Evolutionary conservation across 2,888 invertebrate species (phyloP).

Genomic region (Euclidia mi): DNA sequence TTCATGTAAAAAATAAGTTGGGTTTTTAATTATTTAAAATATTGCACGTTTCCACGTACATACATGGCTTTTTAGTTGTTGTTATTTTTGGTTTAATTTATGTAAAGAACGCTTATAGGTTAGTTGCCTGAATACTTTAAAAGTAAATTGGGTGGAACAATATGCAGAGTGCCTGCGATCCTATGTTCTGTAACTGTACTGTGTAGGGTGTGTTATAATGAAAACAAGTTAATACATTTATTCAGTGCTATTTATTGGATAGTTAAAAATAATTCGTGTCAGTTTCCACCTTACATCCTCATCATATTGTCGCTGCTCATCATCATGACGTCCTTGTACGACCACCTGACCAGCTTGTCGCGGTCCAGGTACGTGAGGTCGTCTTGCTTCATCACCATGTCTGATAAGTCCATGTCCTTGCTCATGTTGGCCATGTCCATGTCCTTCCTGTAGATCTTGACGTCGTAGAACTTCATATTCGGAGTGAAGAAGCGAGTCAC

Average conservation of each 20-base stretch:
- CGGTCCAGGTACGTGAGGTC: conserved; percentile 81
- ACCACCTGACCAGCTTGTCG: conserved; percentile 77
- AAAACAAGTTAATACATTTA: conserved; percentile 33
- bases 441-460: conserved; percentile 91
- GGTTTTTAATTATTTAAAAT: no score
- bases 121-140: no score
- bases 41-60: no score
- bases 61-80: no score
- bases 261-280: conserved; percentile 13
- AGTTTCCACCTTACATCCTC: conserved; percentile 64
- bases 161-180: no score
- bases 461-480: conserved; percentile 92
- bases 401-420: conserved; percentile 76
- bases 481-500: conserved; percentile 90
- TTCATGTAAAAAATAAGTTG: no score
- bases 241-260: conserved; percentile 41
- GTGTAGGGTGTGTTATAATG: not conserved
- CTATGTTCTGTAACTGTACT: no score
- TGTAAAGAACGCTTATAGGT: no score
- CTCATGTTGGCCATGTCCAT: conserved; percentile 71
- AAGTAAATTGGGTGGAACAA: no score
- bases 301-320: conserved; percentile 77
- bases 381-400: conserved; percentile 82
- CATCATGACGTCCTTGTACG: conserved; percentile 83
- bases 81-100: no score